Conservation (phyloP, 2,797 vertebrate genomes). For the Corythornis leucogaster region DNA sequence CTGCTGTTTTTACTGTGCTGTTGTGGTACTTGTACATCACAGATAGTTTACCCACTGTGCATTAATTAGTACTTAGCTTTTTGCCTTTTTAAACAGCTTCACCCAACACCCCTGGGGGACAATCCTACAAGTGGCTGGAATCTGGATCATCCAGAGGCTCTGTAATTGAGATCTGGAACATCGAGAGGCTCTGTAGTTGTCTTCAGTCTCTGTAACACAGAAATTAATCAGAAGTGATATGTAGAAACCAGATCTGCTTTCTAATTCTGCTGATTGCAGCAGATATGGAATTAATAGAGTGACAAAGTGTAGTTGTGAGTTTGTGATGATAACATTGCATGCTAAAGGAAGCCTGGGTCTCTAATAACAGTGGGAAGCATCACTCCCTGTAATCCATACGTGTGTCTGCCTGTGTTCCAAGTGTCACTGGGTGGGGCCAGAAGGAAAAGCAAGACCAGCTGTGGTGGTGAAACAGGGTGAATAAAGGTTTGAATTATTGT, state of each 20-base stretch:
- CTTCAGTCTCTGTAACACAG: not conserved
- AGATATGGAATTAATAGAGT: not conserved
- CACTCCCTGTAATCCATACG: slow-evolving; percentile 25
- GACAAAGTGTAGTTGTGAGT: slow-evolving; percentile 23
- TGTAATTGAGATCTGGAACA: not conserved
- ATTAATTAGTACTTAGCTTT: not conserved
- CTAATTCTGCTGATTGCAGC: slow-evolving; percentile 48
- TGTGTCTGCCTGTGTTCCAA: slow-evolving; percentile 54
- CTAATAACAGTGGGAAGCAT: slow-evolving; percentile 12
- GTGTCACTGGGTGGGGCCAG: slow-evolving; percentile 60
- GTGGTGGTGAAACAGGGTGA: slow-evolving; percentile 52
- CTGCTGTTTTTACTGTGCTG: not conserved
- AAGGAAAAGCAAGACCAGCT: slow-evolving; percentile 72
- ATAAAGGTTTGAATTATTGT: slow-evolving; percentile 72
- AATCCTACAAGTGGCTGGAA: not conserved
- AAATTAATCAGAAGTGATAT: not conserved
- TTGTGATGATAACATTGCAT: slow-evolving; percentile 16
- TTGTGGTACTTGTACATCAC: not conserved
- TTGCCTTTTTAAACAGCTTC: not conserved
- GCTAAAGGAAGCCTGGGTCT: slow-evolving; percentile 22
- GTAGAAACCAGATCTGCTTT: slow-evolving; percentile 14
- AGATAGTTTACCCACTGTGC: not conserved
- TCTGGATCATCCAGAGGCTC: not conserved
- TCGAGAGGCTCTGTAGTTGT: not conserved
- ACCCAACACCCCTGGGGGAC: not conserved